Conservation (phyloP, 2,888 invertebrate genomes). For the Gandaritis pyraliata region DNA sequence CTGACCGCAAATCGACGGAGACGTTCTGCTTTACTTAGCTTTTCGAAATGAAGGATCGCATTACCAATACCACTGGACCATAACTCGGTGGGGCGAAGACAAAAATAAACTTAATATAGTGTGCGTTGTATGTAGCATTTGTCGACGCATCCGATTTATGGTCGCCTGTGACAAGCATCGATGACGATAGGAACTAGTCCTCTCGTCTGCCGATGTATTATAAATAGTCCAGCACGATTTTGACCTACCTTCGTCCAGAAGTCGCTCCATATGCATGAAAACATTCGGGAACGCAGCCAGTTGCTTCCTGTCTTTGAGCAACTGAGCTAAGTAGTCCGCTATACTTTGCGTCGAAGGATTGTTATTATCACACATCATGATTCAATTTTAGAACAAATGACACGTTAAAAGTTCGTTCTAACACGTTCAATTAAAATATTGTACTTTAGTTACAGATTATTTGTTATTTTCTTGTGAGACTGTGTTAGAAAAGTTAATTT, state of each 20-base stretch:
- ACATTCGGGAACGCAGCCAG: constrained; percentile 99
- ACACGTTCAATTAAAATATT: constrained; percentile 74
- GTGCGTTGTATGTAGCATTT: constrained; percentile 80
- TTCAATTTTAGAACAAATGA: constrained; percentile 70
- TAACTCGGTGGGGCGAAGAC: constrained; percentile 83
- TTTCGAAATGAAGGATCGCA: constrained; percentile 79
- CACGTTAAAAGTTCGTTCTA: constrained; percentile 77
- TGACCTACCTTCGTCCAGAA: constrained; percentile 98
- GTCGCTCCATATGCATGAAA: constrained; percentile 99
- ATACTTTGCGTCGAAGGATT: constrained; percentile 95
- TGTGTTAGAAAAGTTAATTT: constrained; percentile 82
- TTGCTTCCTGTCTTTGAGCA: constrained; percentile 99
- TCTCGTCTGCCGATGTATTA: constrained; percentile 57
- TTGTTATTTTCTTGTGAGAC: constrained; percentile 79
- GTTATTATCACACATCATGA: constrained; percentile 84
- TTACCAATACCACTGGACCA: constrained; percentile 83
- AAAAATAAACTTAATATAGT: constrained; percentile 84
- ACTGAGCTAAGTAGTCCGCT: constrained; percentile 99
- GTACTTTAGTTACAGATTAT: constrained; percentile 81
- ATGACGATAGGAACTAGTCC: constrained; percentile 55
- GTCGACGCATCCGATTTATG: constrained; percentile 81
- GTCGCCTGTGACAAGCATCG: constrained; percentile 73
- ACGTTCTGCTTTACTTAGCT: constrained; percentile 77
- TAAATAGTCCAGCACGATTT: constrained; percentile 60
- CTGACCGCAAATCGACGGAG: constrained; percentile 76